These are phyloP conservation scores for Drosophila multiciliata DNA, from an alignment of 2,888 invertebrate genomes.

Conservation along the genomic window DNA sequence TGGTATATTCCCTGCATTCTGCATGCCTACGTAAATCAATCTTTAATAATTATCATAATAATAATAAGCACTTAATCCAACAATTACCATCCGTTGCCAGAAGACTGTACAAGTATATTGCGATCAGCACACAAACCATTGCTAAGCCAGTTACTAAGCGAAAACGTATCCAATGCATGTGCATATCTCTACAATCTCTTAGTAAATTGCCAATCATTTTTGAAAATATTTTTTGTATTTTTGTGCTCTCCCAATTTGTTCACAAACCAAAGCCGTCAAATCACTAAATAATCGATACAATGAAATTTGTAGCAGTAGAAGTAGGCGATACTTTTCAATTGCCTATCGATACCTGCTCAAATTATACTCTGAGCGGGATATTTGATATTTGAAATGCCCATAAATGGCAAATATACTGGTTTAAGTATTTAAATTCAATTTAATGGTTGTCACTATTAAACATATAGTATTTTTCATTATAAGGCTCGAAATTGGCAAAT, in stretches of 20 bases:
- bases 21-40: constrained; percentile 17
- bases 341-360: neutral
- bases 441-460: neutral
- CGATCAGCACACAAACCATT: constrained; percentile 24
- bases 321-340: constrained; percentile 5
- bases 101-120: constrained; percentile 34
- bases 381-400: neutral
- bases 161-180: constrained; percentile 21
- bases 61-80: neutral
- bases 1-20: constrained; percentile 81
- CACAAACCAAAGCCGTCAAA: neutral
- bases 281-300: constrained; percentile 2
- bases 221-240: neutral
- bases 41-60: too few relatives aligned
- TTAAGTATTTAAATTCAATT: neutral
- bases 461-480: neutral
- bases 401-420: neutral
- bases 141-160: constrained; percentile 15
- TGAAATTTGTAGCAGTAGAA: neutral
- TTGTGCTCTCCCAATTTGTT: neutral
- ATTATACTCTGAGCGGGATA: constrained; percentile 9
- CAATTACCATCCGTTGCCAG: constrained; percentile 17
- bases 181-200: constrained; percentile 14
- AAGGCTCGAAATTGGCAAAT: neutral
- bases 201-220: constrained; percentile 4